These are phyloP conservation scores for Sialia sialis DNA, from an alignment of 2,113 vertebrate genomes.

Conservation along the genomic window DNA sequence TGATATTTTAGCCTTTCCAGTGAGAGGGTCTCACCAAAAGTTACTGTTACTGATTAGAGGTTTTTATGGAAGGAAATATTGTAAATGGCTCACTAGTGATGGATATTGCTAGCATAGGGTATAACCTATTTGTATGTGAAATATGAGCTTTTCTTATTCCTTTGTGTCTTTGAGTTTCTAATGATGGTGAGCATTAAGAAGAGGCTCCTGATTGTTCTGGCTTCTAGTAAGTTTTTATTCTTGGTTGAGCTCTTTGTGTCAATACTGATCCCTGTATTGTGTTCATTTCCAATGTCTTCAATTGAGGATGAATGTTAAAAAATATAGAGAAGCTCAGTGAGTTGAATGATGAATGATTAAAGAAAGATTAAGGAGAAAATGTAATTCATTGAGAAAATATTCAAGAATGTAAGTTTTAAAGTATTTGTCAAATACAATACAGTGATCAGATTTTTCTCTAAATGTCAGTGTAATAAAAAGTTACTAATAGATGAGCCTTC, in stretches of 20 bases:
- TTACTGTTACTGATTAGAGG: neutral
- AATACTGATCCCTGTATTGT: neutral
- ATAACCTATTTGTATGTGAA: neutral
- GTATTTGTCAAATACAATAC: neutral
- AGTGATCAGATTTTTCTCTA: neutral
- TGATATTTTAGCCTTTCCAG: neutral
- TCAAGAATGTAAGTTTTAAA: neutral
- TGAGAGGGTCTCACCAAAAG: neutral
- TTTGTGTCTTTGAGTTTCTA: neutral
- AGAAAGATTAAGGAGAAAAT: neutral
- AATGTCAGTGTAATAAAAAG: neutral
- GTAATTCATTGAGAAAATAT: neutral
- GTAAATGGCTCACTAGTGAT: neutral
- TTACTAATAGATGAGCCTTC: neutral
- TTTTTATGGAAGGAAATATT: neutral
- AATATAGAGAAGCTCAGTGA: neutral
- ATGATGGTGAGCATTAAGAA: neutral
- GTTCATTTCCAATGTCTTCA: neutral
- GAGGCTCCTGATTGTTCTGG: neutral
- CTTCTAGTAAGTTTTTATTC: neutral
- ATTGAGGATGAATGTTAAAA: neutral
- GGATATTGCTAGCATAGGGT: neutral
- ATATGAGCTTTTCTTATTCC: neutral
- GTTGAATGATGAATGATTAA: neutral
- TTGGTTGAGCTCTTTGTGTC: neutral